Percentiles rank a stretch among this genome's conserved stretches.
Evolutionary conservation across 2,797 vertebrate species (phyloP).

Genomic region (Sternotherus odoratus): DNA sequence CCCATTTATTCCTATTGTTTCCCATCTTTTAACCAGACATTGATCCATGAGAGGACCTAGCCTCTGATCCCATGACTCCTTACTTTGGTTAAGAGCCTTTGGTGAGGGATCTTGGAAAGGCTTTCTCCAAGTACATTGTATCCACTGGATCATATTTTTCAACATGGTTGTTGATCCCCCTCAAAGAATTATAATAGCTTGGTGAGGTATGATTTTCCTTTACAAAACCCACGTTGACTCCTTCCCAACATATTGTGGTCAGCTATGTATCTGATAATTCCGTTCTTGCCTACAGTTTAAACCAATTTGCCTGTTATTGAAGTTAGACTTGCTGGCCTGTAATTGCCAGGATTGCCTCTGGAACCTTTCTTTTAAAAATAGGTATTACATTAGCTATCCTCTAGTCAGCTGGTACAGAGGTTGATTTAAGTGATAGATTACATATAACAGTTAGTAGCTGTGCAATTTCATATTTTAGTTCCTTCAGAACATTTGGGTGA

Average conservation of each 20-base stretch:
- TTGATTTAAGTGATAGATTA: background rate
- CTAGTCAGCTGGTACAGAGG: background rate
- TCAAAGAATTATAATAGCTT: background rate
- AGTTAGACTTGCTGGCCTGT: background rate
- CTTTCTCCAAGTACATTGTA: background rate
- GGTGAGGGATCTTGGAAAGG: background rate
- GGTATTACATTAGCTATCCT: background rate
- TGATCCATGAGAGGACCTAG: background rate
- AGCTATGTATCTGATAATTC: background rate
- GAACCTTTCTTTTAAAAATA: background rate
- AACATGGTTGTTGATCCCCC: background rate
- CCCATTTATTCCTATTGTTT: background rate
- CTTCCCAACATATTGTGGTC: background rate
- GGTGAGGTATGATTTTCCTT: background rate
- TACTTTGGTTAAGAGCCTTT: background rate
- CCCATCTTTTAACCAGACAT: background rate
- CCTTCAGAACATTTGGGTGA: background rate
- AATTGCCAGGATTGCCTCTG: background rate
- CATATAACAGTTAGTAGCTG: background rate
- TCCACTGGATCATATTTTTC: background rate
- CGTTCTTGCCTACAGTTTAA: background rate
- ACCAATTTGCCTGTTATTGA: background rate
- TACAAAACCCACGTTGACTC: background rate
- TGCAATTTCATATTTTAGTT: background rate
- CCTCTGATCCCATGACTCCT: background rate